Evolutionary conservation across 2,113 vertebrate genomes (phyloP), one percentile per base, ranked within the genome.

Genomic region (Nestor notabilis): DNA sequence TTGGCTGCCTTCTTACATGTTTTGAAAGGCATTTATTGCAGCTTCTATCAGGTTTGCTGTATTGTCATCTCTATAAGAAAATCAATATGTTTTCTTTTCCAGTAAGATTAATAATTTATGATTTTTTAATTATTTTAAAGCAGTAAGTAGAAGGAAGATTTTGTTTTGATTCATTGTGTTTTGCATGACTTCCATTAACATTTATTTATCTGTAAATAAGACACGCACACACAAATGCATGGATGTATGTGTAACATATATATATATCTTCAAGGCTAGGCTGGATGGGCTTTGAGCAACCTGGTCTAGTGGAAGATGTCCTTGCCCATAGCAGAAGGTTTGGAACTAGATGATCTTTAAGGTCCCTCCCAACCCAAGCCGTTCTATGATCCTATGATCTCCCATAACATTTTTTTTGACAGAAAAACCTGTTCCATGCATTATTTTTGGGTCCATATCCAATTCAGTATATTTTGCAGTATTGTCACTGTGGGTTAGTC

Each of bases 31-130:
- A 89, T 92, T 93, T 63, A 58, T 66, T 83, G 78, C 64, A 63
- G 43, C 35, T 87, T 90, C 7, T 60, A 58, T n/a, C n/a, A 60
- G 35, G 29, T 92, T 94, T 94, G 65, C 39, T 50, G 2, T 87
- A 35, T 49, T 93, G 63, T 64, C 43, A 71, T 85, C 28, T 16
- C 33, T 91, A 15, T 64, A 66, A 83, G 65, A 4, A 84, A 71
- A 95, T 89, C 72, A 68, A 60, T 93, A 50, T 5, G 5, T 92
- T 93, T 96, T 96, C 24, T 19, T 92, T 93, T 92, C 37, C 37
- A 60, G 11, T 80, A 58, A 47, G 17, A 49, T 75, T n/a, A 83
- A 47, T 92, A 78, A 91, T 87, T 89, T 58, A 82, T 76, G 49
- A 52, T 19, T 88, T 86, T 72, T 39, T 52, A 75, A 75, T 86